phyloP scores from a whole-genome alignment of 2,888 invertebrate species.

The Congeria kusceri region DNA sequence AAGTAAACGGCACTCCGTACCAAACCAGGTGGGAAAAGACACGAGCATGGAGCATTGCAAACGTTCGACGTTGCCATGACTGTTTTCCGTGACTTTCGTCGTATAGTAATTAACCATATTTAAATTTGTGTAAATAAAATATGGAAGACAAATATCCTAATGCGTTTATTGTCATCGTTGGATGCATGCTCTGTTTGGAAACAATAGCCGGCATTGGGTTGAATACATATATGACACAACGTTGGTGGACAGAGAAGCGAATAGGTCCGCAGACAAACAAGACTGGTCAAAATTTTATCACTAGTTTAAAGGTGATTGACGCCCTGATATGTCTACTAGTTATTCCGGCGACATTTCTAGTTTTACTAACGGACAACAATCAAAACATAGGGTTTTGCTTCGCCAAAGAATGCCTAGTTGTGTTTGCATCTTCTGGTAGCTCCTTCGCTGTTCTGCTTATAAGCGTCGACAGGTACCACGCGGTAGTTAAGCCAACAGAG shows the following conservation, averaged over 20 bases:
- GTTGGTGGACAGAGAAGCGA: constrained; percentile 29
- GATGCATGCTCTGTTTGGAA: constrained; percentile 28
- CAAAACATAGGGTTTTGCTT: constrained; percentile 38
- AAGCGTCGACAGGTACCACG: constrained; percentile 56
- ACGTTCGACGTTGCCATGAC: too few relatives aligned
- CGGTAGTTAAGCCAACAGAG: constrained; percentile 48
- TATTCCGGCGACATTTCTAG: constrained; percentile 39
- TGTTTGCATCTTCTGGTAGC: constrained; percentile 56
- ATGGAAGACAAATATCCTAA: background rate
- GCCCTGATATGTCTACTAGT: constrained; percentile 38
- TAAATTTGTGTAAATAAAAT: too few relatives aligned
- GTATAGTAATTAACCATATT: too few relatives aligned
- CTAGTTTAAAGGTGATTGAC: constrained; percentile 47
- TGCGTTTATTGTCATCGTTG: constrained; percentile 33
- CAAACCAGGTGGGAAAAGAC: too few relatives aligned
- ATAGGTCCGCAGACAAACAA: background rate
- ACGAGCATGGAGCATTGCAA: too few relatives aligned
- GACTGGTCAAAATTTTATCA: constrained; percentile 48
- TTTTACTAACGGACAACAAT: constrained; percentile 32
- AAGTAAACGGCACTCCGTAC: too few relatives aligned
- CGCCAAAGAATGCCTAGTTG: constrained; percentile 51
- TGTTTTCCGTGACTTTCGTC: too few relatives aligned
- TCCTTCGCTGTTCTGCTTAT: constrained; percentile 47
- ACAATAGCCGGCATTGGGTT: constrained; percentile 31
- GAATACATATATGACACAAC: constrained; percentile 42